Conservation (phyloP, 2,797 vertebrate species). For the Acestrorhynchus altus region DNA sequence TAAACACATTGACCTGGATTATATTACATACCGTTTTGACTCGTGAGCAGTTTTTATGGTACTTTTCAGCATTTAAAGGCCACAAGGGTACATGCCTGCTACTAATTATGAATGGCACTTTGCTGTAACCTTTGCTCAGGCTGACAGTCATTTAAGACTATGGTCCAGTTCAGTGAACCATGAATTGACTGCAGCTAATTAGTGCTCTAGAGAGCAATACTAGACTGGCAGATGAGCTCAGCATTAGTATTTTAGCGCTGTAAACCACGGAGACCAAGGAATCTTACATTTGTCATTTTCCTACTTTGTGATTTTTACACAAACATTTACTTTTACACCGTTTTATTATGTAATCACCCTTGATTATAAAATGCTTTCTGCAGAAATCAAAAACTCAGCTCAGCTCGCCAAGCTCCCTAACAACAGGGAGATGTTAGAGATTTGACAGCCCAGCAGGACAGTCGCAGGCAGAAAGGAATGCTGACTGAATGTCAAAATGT, state of each 20-base stretch:
- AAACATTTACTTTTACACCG: too few relatives aligned
- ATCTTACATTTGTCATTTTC: slow-evolving; percentile 4
- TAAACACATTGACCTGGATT: neutral
- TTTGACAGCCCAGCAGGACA: slow-evolving; percentile 10
- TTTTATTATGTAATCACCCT: slow-evolving; percentile 3
- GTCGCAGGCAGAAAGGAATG: neutral
- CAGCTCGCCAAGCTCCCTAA: neutral
- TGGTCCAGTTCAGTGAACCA: slow-evolving; percentile 18
- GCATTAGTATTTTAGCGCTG: neutral
- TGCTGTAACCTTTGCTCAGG: slow-evolving; percentile 32
- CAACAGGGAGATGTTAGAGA: neutral
- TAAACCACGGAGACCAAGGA: neutral
- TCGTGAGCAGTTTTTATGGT: neutral
- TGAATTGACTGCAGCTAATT: slow-evolving; percentile 28
- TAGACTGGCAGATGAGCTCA: neutral
- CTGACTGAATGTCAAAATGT: slow-evolving; percentile 9
- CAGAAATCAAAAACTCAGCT: slow-evolving; percentile 11
- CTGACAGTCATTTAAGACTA: slow-evolving; percentile 22
- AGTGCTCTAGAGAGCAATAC: slow-evolving; percentile 1
- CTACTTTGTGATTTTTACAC: too few relatives aligned
- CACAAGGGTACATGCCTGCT: neutral
- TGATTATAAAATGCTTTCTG: neutral
- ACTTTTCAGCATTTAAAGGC: neutral
- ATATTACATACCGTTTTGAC: too few relatives aligned
- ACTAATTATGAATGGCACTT: slow-evolving; percentile 12